Conservation (phyloP, 2,113 vertebrate species). For the Esox niger region DNA sequence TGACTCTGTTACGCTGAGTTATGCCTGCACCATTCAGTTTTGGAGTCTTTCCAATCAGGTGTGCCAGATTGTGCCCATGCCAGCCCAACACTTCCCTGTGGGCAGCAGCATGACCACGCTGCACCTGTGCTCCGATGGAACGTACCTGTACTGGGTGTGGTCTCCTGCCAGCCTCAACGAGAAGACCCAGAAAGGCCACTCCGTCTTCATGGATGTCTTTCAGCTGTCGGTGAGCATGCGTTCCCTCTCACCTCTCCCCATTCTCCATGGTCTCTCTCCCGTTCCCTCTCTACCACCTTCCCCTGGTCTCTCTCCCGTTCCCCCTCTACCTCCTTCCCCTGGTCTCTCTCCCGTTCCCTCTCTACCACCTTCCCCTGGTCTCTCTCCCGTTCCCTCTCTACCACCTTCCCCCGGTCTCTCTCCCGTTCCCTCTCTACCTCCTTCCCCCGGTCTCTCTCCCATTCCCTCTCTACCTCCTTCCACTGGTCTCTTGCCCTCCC, state of each 20-base stretch:
- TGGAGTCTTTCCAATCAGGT: conserved; percentile 76
- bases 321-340: neutral
- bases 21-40: neutral
- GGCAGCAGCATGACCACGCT: conserved; percentile 95
- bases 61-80: conserved; percentile 90
- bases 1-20: neutral
- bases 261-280: too few relatives aligned
- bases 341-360: neutral
- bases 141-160: conserved; percentile 98
- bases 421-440: too few relatives aligned
- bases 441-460: too few relatives aligned
- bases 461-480: too few relatives aligned
- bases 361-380: neutral
- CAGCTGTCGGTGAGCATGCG: conserved; percentile 80
- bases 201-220: conserved; percentile 98
- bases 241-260: too few relatives aligned
- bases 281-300: neutral
- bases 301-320: neutral
- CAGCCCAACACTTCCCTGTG: conserved; percentile 89
- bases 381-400: neutral
- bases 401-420: too few relatives aligned
- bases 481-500: neutral
- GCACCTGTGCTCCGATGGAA: conserved; percentile 95
- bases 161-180: conserved; percentile 96
- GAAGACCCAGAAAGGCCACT: conserved; percentile 97